Evolutionary conservation across 2,888 invertebrate species (phyloP).

Genomic region (Drosophila neotestacea): DNA sequence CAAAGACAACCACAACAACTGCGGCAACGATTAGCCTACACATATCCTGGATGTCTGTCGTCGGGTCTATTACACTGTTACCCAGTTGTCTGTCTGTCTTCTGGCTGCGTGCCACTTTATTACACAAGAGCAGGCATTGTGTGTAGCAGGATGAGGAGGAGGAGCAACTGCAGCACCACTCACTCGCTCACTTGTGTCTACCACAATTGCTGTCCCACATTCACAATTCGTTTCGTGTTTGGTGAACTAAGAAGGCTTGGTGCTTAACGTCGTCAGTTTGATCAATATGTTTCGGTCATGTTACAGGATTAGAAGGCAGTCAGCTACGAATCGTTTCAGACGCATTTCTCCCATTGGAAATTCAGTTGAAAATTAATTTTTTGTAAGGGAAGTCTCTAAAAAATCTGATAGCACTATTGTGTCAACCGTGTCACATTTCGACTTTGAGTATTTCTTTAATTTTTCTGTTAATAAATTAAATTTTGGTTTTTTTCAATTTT

Average conservation of each 20-base stretch:
- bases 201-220: slow-evolving; percentile 64
- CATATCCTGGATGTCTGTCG: slow-evolving; percentile 58
- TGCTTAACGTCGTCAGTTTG: slow-evolving; percentile 62
- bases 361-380: slow-evolving; percentile 57
- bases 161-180: background rate
- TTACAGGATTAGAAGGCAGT: slow-evolving; percentile 63
- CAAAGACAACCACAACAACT: slow-evolving; percentile 68
- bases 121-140: slow-evolving; percentile 40
- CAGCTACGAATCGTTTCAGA: slow-evolving; percentile 72
- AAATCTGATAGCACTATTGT: slow-evolving; percentile 38
- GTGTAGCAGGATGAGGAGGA: background rate
- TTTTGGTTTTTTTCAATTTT: slow-evolving; percentile 48
- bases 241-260: slow-evolving; percentile 49
- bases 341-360: slow-evolving; percentile 65
- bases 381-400: slow-evolving; percentile 37
- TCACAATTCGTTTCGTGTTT: slow-evolving; percentile 21
- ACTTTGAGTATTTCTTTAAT: slow-evolving; percentile 33
- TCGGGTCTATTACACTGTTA: slow-evolving; percentile 21
- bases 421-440: slow-evolving; percentile 22
- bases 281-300: slow-evolving; percentile 64
- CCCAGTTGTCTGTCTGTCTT: slow-evolving; percentile 14
- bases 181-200: slow-evolving; percentile 14
- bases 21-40: slow-evolving; percentile 65
- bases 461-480: slow-evolving; percentile 45
- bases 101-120: slow-evolving; percentile 52